Conservation (phyloP, 2,113 vertebrate species). For the Oenanthe melanoleuca region DNA sequence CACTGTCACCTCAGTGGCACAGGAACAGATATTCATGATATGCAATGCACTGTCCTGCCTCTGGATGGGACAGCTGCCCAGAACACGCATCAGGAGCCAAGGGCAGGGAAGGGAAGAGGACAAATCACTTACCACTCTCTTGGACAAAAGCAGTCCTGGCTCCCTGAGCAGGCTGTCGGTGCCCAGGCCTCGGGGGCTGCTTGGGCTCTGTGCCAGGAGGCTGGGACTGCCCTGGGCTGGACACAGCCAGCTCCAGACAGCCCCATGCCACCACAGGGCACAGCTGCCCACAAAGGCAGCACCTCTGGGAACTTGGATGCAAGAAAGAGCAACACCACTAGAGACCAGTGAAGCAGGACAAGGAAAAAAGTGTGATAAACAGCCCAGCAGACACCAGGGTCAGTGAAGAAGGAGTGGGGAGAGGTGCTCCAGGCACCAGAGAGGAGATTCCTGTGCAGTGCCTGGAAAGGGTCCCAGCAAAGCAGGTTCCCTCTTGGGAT, state of each 20-base stretch:
- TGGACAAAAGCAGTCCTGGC: background rate
- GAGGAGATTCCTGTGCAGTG: background rate
- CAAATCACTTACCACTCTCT: background rate
- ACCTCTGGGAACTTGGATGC: background rate
- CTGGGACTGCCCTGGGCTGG: rapidly evolving
- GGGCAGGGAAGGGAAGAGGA: background rate
- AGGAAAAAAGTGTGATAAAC: background rate
- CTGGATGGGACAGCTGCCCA: background rate
- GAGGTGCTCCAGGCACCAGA: rapidly evolving
- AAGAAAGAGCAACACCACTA: background rate
- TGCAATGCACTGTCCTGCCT: background rate
- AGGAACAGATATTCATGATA: background rate
- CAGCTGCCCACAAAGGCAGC: rapidly evolving
- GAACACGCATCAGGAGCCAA: background rate
- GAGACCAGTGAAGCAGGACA: background rate
- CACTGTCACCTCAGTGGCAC: background rate
- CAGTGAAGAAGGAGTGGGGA: background rate
- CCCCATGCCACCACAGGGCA: background rate
- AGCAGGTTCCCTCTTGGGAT: rapidly evolving
- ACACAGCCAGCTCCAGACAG: rapidly evolving
- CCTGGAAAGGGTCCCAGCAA: background rate
- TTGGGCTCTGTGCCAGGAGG: rapidly evolving
- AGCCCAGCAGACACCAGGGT: background rate
- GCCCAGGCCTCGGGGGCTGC: rapidly evolving
- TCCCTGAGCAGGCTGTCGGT: rapidly evolving